phyloP scores from a whole-genome alignment of 2,797 vertebrate species.

The Ctenosaura bakeri region DNA sequence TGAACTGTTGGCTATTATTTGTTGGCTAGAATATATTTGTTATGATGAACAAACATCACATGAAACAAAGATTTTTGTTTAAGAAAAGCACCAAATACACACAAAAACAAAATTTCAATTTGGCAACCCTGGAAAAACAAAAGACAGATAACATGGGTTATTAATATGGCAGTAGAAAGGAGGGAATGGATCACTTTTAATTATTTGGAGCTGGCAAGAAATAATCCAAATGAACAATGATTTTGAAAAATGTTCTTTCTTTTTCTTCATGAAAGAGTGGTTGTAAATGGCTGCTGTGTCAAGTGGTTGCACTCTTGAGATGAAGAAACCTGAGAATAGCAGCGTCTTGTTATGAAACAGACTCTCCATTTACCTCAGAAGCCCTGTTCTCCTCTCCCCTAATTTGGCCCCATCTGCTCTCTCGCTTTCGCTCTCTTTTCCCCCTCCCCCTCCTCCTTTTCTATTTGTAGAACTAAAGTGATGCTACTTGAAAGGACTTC shows the following conservation, averaged over 20 bases:
- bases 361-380: slow-evolving; percentile 73
- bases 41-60: not conserved
- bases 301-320: slow-evolving; percentile 63
- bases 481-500: slow-evolving; percentile 47
- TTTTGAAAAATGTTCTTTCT: slow-evolving; percentile 44
- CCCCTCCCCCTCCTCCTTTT: slow-evolving; percentile 10
- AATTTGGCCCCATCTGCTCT: slow-evolving; percentile 73
- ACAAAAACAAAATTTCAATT: slow-evolving; percentile 6
- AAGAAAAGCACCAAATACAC: not conserved
- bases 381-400: slow-evolving; percentile 68
- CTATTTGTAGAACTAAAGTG: slow-evolving; percentile 78
- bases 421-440: slow-evolving; percentile 24
- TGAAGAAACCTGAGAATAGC: slow-evolving; percentile 73
- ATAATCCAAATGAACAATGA: slow-evolving; percentile 25
- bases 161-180: not conserved
- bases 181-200: slow-evolving; percentile 1
- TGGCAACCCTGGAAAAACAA: slow-evolving; percentile 26
- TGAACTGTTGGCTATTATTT: not conserved
- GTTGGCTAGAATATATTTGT: not conserved
- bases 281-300: slow-evolving; percentile 64
- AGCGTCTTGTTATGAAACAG: slow-evolving; percentile 74
- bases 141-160: not conserved
- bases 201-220: not conserved
- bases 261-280: slow-evolving; percentile 63
- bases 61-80: not conserved